These are phyloP conservation scores for Drosophila glabriapex DNA, from an alignment of 2,888 invertebrate genomes.

Conservation along the genomic window DNA sequence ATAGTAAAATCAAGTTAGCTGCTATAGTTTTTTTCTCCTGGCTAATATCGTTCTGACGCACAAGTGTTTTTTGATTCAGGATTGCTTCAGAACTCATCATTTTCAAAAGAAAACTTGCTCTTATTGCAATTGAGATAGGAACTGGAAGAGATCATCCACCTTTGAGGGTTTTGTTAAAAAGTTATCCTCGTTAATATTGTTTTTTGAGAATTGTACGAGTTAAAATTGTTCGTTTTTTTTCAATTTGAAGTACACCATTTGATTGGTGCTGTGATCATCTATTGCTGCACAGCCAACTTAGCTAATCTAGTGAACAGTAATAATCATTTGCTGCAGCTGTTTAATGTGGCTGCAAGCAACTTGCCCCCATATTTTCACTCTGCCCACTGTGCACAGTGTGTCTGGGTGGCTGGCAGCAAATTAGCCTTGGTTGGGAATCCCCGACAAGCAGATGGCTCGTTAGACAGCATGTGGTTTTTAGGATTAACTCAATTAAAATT, in stretches of 20 bases:
- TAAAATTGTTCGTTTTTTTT: constrained; percentile 9
- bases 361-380: neutral
- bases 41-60: no score
- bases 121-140: constrained; percentile 35
- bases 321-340: constrained; percentile 74
- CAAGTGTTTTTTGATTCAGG: no score
- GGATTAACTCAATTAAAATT: constrained; percentile 80
- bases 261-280: constrained; percentile 15
- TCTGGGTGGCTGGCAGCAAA: constrained; percentile 31
- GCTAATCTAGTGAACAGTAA: constrained; percentile 56
- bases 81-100: no score
- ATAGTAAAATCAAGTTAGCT: constrained; percentile 22
- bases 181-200: constrained; percentile 25
- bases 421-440: constrained; percentile 45
- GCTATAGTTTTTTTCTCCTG: constrained; percentile 38
- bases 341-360: constrained; percentile 37
- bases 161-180: constrained; percentile 38
- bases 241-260: constrained; percentile 6
- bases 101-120: no score
- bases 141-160: constrained; percentile 39
- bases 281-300: constrained; percentile 53
- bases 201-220: neutral
- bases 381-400: constrained; percentile 1
- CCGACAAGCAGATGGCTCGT: constrained; percentile 67
- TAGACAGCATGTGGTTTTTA: constrained; percentile 74